phyloP scores from a whole-genome alignment of 2,888 invertebrate genomes.

The Formica aserva region DNA sequence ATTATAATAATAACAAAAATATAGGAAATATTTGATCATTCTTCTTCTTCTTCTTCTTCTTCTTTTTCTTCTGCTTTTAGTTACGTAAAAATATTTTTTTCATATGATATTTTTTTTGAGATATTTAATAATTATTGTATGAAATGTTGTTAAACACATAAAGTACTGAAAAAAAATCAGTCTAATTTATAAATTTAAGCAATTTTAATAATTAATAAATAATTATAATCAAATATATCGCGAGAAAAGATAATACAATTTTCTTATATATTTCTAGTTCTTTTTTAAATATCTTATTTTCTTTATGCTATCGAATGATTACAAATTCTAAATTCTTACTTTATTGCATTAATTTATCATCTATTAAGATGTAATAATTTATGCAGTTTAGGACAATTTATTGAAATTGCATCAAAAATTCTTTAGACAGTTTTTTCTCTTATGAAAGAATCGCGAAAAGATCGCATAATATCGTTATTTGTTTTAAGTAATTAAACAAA shows the following conservation, averaged over 20 bases:
- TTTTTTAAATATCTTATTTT: conserved; percentile 1
- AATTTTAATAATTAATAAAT: background rate
- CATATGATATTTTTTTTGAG: background rate
- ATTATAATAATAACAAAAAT: background rate
- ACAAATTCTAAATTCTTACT: background rate
- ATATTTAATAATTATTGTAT: background rate
- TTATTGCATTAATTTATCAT: conserved; percentile 1
- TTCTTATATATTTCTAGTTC: background rate
- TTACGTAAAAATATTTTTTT: background rate
- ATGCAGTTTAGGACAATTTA: conserved; percentile 7
- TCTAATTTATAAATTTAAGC: background rate
- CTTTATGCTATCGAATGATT: background rate
- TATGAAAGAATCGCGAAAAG: background rate
- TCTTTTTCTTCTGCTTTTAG: background rate
- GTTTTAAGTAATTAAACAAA: conserved; percentile 7
- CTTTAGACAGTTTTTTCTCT: background rate
- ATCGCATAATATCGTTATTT: background rate
- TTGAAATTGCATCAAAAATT: background rate
- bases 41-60: background rate
- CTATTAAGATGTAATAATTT: background rate
- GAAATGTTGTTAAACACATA: background rate
- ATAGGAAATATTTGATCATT: background rate
- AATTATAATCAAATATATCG: background rate
- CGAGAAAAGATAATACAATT: background rate
- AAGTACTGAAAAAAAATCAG: background rate